Base-by-base conservation (phyloP, 2,113 vertebrate species). In the Cardinalis cardinalis region DNA sequence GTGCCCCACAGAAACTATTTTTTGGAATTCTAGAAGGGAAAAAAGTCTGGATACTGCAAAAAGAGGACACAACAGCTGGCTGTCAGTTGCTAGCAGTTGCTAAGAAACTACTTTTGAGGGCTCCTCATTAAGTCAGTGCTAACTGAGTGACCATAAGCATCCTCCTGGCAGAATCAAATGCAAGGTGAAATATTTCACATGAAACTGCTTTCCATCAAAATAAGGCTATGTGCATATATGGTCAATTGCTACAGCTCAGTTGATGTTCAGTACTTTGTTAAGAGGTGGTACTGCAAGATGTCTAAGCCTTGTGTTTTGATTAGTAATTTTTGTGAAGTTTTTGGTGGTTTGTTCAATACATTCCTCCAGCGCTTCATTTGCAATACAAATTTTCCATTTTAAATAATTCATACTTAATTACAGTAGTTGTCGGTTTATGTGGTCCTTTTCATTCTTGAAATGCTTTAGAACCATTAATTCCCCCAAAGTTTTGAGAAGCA, bases 401-500 rank as follows among this genome's bases (percentile, higher is more conserved):
- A 95, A 93, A 91, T 95, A 96, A 92, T 95, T 95, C 90, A 84
- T 96, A 94, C 87, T 94, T 94, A 94, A 94, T 96, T 96, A 92
- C 92, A 92, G 93, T 89, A 95, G 88, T 94, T 95, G 86, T 92
- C 94, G 77, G 88, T 95, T 95, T 96, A 60, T 94, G 83, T 94
- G 91, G 94, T 94, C 93, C 93, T 96, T 95, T 95, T 96, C 93
- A 96, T 94, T 94, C 93, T 95, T 95, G 93, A 94, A 95, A 95
- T 71, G 94, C 90, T 95, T 95, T 95, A 95, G 93, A 95, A 94
- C 77, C 72, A 95, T 95, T 94, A 94, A 96, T 94, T 95, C 90
- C 88, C 88, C 64, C 93, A 94, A 96, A 95, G 94, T 94, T 94
- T 94, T 94, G 92, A 95, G 92, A 88, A 92, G 92, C 92, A 95